Base-by-base conservation (phyloP, 2,797 vertebrate species). In the Tolypeutes matacus region DNA sequence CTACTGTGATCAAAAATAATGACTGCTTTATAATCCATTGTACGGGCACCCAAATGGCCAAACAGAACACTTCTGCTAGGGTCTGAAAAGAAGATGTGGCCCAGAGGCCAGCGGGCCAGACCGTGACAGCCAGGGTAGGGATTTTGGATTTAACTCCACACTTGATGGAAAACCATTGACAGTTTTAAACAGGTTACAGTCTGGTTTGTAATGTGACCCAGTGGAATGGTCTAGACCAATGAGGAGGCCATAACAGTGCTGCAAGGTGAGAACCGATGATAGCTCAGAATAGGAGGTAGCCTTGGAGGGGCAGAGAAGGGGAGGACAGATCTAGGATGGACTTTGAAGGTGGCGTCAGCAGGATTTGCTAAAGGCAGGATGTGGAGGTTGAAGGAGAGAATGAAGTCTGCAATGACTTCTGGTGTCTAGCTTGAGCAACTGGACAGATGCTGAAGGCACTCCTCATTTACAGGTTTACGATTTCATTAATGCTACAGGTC, bases 31-130 rank as follows among this genome's bases (percentile, higher is more conserved):
- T 2, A 18, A 60, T 34, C n/a, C 10, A 4, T 11, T 42, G 11
- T 2, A 0, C 1, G 14, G 1, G 11, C 0, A 1, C 21, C 25
- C 29, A 34, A 3, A 25, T 3, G 62, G 8, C 42, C 17, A 56
- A 72, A 18, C 23, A 25, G 72, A 31, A 27, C 27, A 46, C 42
- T 75, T 46, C 3, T 58, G 34, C 11, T 8, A 21, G 58, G 11
- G 15, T 9, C 6, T n/a, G 58, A 46, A 5, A 7, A 5, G 14
- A 7, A 49, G 49, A 46, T 11, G 5, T 5, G 1, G 15, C 3
- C 36, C 4, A 36, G 46, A 67, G 13, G 1, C 46, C 29, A 42
- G 21, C n/a, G 21, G 3, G 25, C 13, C 65, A 60, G 49, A 12
- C 5, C 36, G 14, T 15, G 9, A 34, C 25, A 53, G 20, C 36